Evolutionary conservation across 2,797 vertebrate species (phyloP), one percentile per base, ranked within the genome.

Genomic region (Meriones psammophilus): DNA sequence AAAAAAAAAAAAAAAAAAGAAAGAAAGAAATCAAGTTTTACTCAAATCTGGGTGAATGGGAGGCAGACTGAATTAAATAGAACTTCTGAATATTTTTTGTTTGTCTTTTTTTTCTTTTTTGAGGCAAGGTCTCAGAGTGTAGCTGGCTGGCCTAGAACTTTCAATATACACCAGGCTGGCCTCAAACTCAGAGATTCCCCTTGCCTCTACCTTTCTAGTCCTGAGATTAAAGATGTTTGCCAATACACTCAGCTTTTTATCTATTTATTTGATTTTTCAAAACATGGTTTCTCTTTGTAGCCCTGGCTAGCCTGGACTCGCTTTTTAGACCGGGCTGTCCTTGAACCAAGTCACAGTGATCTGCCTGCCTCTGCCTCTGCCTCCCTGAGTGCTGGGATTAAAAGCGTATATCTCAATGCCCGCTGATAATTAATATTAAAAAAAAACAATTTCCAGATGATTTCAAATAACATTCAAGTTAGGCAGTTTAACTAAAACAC

Each of bases 401-500:
- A 83, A 83, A 14, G 28, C 3, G 4, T 69, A 33, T n/a, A n/a
- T 30, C 46, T 54, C 56, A 4, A 15, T 18, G 56, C 56, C 15
- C 2, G 56, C 66, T 85, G 81, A 50, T 68, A 26, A 68, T 86
- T 86, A 69, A 54, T 13, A 46, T 81, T 88, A 6, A 42, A 42
- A 85, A 86, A 36, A 56, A 93, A 95, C 91, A 77, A 30, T 91
- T 80, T 95, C 88, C 81, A 42, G 42, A 60, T 39, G 33, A 89
- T 89, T 95, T 94, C 30, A 56, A 0, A 91, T 81, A 89, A 50
- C 46, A 88, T 91, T 95, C 94, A 89, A 58, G 33, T n/a, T 84
- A 88, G 90, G 14, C 33, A 89, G 13, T 95, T 96, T 68, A 88
- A 94, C 39, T 15, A 90, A 93, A 96, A n/a, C 46, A 78, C 0